Evolutionary conservation across 2,113 vertebrate genomes (phyloP), one percentile per base, ranked within the genome.

Genomic region (Murina feae): DNA sequence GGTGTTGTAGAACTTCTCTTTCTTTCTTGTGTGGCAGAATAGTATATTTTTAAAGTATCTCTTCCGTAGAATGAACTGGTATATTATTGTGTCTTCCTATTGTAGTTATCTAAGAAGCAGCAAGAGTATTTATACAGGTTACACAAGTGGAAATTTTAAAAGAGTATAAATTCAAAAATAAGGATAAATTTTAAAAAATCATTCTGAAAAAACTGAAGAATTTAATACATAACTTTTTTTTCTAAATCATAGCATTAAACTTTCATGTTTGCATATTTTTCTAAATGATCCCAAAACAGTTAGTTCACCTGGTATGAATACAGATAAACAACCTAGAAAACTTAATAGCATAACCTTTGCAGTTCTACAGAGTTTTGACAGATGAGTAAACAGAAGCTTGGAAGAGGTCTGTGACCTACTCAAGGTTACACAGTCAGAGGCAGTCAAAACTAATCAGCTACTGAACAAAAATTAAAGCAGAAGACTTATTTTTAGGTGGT

Each of bases 151-250:
- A 32, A 30, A 42, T 23, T 95, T 94, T 25, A 69, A 86, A 96
- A 90, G 75, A 12, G 20, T 32, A n/a, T 79, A 47, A 47, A 83
- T 37, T 76, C 25, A 44, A 80, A 91, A 90, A 82, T 90, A 86
- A 63, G 18, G 75, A 60, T 82, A 86, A 68, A n/a, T 25, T 49
- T 88, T 78, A 28, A 83, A 44, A 37, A 65, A 96, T 14, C 18
- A 21, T 95, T 94, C 30, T 75, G 65, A 83, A 97, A 90, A 92
- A 85, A 90, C 17, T 94, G n/a, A 93, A 92, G 71, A 96, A n/a
- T 94, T 81, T 97, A 91, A 83, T 75, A 96, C 83, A 96, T 32
- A 96, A 66, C 81, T 95, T 37, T 96, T 96, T 86, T 4, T 42
- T 13, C 25, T 82, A 94, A 88, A 78, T 85, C 39, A 3, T 94